Conservation (phyloP, 1,140 invertebrate genomes). For the Bombus terrestris region DNA sequence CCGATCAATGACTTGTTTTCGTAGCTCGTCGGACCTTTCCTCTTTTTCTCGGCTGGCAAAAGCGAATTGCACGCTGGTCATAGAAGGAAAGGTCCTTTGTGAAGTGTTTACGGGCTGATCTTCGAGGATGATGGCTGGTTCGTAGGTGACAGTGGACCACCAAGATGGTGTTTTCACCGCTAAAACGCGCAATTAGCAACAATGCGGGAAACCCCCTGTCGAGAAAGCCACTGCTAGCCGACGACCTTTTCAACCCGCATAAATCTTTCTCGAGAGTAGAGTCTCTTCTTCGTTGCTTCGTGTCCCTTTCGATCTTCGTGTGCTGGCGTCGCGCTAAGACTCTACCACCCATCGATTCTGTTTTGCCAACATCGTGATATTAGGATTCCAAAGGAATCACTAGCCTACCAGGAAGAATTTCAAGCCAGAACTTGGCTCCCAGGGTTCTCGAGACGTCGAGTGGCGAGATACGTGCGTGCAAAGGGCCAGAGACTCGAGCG, state of each 20-base stretch:
- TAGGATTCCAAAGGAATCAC: background rate
- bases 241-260: slow-evolving; percentile 61
- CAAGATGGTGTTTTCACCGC: slow-evolving; percentile 30
- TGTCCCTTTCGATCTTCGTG: slow-evolving; percentile 2
- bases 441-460: background rate
- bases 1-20: slow-evolving; percentile 27
- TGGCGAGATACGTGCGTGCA: background rate
- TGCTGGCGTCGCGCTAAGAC: background rate
- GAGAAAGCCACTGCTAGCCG: background rate
- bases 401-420: background rate
- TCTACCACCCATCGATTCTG: slow-evolving; percentile 18
- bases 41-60: slow-evolving; percentile 3
- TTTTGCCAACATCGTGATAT: slow-evolving; percentile 39
- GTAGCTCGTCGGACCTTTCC: background rate
- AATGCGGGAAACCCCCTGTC: slow-evolving; percentile 63
- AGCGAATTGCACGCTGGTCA: slow-evolving; percentile 12
- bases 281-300: background rate
- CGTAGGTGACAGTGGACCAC: slow-evolving; percentile 43
- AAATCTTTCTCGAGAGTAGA: slow-evolving; percentile 22
- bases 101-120: background rate
- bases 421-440: background rate
- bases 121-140: background rate
- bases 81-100: slow-evolving; percentile 28
- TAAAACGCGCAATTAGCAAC: slow-evolving; percentile 64
- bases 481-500: background rate